These are phyloP conservation scores for Polyodon spathula DNA, from an alignment of 2,113 vertebrate genomes.

Conservation along the genomic window DNA sequence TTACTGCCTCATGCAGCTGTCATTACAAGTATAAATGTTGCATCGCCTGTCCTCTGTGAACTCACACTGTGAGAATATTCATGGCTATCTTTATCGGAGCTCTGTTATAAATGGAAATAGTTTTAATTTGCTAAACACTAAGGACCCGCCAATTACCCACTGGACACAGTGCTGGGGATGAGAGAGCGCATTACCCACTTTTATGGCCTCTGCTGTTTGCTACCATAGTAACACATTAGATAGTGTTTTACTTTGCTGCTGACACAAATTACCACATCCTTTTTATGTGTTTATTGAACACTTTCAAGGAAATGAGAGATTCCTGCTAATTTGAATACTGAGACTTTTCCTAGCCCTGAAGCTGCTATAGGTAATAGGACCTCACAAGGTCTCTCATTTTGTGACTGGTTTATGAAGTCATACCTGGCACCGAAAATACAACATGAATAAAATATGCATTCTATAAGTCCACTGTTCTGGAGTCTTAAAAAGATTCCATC, in stretches of 20 bases:
- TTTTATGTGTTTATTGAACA: background rate
- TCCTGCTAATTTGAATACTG: background rate
- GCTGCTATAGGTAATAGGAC: background rate
- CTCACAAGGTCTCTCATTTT: too few relatives aligned
- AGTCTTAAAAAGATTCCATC: background rate
- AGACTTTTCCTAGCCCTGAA: background rate
- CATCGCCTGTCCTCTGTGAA: constrained; percentile 63
- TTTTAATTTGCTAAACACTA: constrained; percentile 64
- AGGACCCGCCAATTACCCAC: constrained; percentile 62
- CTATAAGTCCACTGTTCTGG: background rate
- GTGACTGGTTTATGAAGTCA: too few relatives aligned
- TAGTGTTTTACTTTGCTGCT: constrained; percentile 7
- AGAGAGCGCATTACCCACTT: background rate
- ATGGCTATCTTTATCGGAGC: constrained; percentile 49
- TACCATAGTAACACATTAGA: background rate
- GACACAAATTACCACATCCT: constrained; percentile 10
- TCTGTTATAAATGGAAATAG: constrained; percentile 63
- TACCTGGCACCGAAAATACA: too few relatives aligned
- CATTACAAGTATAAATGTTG: constrained; percentile 72
- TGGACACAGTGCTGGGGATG: constrained; percentile 44
- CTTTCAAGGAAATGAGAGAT: background rate
- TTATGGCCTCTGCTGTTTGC: constrained; percentile 1
- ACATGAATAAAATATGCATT: too few relatives aligned
- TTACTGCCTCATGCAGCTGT: constrained; percentile 72
- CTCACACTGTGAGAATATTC: constrained; percentile 62